Evolutionary conservation across 2,113 vertebrate species (phyloP).

Genomic region (Plecturocebus donacophilus): DNA sequence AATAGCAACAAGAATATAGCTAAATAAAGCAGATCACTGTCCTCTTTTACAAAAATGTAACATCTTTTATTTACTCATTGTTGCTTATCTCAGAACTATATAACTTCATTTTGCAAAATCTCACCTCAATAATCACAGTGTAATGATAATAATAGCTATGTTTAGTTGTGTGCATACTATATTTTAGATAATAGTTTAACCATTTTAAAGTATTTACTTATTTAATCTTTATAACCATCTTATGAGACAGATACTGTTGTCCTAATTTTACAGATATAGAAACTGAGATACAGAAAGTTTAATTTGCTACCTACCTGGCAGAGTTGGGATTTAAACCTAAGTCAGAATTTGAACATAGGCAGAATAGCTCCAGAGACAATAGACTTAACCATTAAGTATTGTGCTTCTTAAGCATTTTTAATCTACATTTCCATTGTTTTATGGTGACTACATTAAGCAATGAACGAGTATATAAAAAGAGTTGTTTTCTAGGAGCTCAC

Average conservation of each 20-base stretch:
- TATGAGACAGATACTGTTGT: not conserved
- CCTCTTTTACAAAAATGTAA: not conserved
- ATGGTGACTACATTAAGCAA: not conserved
- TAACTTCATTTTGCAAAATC: slow-evolving; percentile 5
- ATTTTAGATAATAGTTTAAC: not conserved
- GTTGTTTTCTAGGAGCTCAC: not conserved
- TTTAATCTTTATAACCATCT: slow-evolving; percentile 19
- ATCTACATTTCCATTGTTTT: not conserved
- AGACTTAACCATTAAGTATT: not conserved
- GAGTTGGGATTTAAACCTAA: not conserved
- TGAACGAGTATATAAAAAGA: not conserved
- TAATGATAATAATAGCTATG: not conserved
- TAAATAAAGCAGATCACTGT: not conserved
- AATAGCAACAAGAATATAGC: not conserved
- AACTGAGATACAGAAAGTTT: not conserved
- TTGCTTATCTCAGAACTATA: not conserved
- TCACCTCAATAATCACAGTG: not conserved
- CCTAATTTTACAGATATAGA: not conserved
- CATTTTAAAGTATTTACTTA: not conserved
- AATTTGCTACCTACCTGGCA: not conserved
- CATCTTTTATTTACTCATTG: not conserved
- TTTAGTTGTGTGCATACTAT: not conserved
- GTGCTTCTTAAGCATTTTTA: not conserved
- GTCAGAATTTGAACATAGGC: not conserved
- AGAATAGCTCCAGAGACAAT: not conserved